A percentile compares a stretch with the other conserved stretches of the same genome.
These are phyloP conservation scores for Erebia aethiops DNA, from an alignment of 2,888 invertebrate genomes.

Conservation along the genomic window DNA sequence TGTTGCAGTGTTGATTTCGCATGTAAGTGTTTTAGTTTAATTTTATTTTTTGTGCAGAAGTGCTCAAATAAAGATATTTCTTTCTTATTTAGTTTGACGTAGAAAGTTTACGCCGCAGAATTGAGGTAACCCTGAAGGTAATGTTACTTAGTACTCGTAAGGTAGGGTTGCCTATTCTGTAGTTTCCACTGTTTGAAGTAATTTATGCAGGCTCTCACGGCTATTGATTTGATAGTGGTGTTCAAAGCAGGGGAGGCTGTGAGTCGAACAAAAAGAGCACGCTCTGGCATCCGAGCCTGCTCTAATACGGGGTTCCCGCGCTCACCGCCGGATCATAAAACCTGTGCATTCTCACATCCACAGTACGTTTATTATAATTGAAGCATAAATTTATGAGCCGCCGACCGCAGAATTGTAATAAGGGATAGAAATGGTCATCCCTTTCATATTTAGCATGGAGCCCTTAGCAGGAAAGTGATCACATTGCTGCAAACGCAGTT, in stretches of 20 bases:
- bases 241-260: slow-evolving; percentile 35
- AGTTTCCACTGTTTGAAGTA: background rate
- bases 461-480: too few relatives aligned
- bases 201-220: slow-evolving; percentile 19
- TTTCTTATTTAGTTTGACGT: too few relatives aligned
- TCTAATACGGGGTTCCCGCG: slow-evolving; percentile 60
- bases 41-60: too few relatives aligned
- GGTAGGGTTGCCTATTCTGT: too few relatives aligned
- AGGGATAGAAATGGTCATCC: background rate
- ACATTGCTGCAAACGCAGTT: too few relatives aligned
- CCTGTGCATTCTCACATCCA: slow-evolving; percentile 70
- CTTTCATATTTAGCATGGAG: too few relatives aligned
- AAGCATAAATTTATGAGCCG: slow-evolving; percentile 72
- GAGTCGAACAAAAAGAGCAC: slow-evolving; percentile 61
- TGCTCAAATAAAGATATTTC: too few relatives aligned
- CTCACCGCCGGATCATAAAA: slow-evolving; percentile 62
- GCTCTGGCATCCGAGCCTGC: slow-evolving; percentile 58
- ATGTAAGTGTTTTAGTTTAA: too few relatives aligned
- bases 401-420: slow-evolving; percentile 44
- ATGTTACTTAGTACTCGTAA: too few relatives aligned
- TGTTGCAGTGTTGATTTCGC: too few relatives aligned
- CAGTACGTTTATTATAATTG: slow-evolving; percentile 78
- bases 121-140: too few relatives aligned
- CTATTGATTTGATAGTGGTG: slow-evolving; percentile 34
- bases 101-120: too few relatives aligned